phyloP scores from a whole-genome alignment of 1,140 invertebrate species.

The Drosophila sturtevanti region DNA sequence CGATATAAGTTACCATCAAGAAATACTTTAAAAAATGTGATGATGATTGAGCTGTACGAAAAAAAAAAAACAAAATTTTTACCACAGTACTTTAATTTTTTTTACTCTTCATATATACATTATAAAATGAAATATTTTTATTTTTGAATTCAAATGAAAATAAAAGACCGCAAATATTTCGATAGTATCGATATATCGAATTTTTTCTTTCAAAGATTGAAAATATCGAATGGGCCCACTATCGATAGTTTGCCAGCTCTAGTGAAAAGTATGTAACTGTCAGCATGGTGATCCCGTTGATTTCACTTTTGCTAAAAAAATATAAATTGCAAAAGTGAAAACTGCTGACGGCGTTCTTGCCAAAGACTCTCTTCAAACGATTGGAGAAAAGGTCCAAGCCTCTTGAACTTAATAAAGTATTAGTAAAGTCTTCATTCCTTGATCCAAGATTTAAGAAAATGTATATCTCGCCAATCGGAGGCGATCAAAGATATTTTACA shows the following conservation, averaged over 20 bases:
- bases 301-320: too few relatives aligned
- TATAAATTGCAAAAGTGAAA: constrained; percentile 1
- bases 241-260: too few relatives aligned
- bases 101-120: too few relatives aligned
- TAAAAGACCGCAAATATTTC: too few relatives aligned
- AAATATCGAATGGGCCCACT: too few relatives aligned
- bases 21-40: constrained; percentile 1
- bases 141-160: too few relatives aligned
- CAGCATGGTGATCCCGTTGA: constrained; percentile 17
- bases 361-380: not conserved
- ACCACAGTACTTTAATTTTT: not conserved
- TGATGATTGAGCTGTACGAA: not conserved
- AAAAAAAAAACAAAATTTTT: not conserved
- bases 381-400: not conserved
- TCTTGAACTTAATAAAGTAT: not conserved
- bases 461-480: not conserved
- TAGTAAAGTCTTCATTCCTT: too few relatives aligned
- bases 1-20: constrained; percentile 1
- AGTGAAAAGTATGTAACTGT: not conserved
- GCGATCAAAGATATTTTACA: not conserved
- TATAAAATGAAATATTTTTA: too few relatives aligned
- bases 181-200: too few relatives aligned
- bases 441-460: constrained; percentile 7
- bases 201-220: too few relatives aligned
- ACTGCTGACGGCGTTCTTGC: not conserved